phyloP scores from a whole-genome alignment of 1,140 invertebrate genomes.

The Teleopsis dalmanni region DNA sequence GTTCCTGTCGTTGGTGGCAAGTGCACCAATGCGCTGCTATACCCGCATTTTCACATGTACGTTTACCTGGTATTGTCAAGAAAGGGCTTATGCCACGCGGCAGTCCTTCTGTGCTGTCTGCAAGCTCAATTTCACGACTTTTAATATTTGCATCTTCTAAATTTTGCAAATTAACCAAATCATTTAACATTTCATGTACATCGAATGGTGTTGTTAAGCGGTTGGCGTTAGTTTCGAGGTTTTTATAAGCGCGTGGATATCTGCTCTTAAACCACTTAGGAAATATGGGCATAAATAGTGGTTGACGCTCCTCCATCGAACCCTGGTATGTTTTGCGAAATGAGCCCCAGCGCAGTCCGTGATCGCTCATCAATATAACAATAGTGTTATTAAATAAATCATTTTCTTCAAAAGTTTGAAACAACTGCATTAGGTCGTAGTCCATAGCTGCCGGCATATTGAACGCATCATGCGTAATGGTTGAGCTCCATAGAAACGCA shows the following conservation, averaged over 20 bases:
- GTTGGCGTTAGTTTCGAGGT: constrained; percentile 63
- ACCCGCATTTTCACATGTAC: constrained; percentile 66
- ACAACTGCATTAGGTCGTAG: constrained; percentile 47
- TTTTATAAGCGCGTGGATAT: constrained; percentile 56
- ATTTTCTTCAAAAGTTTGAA: constrained; percentile 50
- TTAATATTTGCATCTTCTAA: constrained; percentile 31
- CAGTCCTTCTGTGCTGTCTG: constrained; percentile 24
- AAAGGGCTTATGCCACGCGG: constrained; percentile 69
- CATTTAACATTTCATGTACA: constrained; percentile 59
- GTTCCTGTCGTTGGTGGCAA: constrained; percentile 57
- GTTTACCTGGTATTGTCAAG: constrained; percentile 56
- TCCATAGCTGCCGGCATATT: constrained; percentile 63
- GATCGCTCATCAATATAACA: constrained; percentile 81
- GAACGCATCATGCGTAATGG: constrained; percentile 65
- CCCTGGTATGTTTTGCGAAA: constrained; percentile 64
- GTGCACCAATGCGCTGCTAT: constrained; percentile 80
- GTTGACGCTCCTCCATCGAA: constrained; percentile 77
- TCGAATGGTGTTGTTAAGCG: constrained; percentile 76
- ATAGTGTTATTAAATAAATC: constrained; percentile 59
- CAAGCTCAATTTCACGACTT: constrained; percentile 20
- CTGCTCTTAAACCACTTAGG: constrained; percentile 63
- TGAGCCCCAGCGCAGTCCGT: constrained; percentile 80
- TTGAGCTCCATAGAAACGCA: constrained; percentile 68
- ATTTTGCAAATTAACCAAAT: constrained; percentile 50
- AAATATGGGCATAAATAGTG: constrained; percentile 69